Percentiles rank a stretch among this genome's conserved stretches.
phyloP scores from a whole-genome alignment of 2,888 invertebrate genomes.

The Tachystola acroxantha region DNA sequence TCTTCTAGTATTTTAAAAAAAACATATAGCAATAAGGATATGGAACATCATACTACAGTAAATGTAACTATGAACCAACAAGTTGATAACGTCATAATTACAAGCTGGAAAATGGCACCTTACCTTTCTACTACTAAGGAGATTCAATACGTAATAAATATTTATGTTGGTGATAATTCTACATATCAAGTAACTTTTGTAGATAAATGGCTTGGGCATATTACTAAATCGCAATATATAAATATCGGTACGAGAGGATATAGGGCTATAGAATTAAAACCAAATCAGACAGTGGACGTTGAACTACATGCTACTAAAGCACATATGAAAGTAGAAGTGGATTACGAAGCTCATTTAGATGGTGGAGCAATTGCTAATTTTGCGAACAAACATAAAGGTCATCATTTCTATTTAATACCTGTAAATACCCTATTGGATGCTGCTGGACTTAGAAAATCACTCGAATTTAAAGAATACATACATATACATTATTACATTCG shows the following conservation, averaged over 20 bases:
- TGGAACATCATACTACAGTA: no score
- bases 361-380: slow-evolving; percentile 33
- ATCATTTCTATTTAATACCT: slow-evolving; percentile 37
- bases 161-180: no score
- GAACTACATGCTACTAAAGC: slow-evolving; percentile 27
- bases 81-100: no score
- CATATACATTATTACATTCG: no score
- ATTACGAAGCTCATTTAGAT: slow-evolving; percentile 28
- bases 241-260: slow-evolving; percentile 16
- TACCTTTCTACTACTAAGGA: no score
- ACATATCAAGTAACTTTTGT: no score
- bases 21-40: no score
- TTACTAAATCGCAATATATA: slow-evolving; percentile 14
- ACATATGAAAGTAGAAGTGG: slow-evolving; percentile 26
- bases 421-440: slow-evolving; percentile 23
- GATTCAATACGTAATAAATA: no score
- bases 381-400: slow-evolving; percentile 21
- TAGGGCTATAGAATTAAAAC: slow-evolving; percentile 22
- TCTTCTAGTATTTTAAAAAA: slow-evolving; percentile 20
- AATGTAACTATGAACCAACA: no score
- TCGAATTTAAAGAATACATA: slow-evolving; percentile 19
- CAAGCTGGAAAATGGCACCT: no score
- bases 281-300: slow-evolving; percentile 26
- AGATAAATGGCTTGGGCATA: slow-evolving; percentile 19
- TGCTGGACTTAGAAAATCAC: slow-evolving; percentile 15